Base-by-base conservation (phyloP, 1,140 invertebrate genomes). In the Bombyx mandarina region DNA sequence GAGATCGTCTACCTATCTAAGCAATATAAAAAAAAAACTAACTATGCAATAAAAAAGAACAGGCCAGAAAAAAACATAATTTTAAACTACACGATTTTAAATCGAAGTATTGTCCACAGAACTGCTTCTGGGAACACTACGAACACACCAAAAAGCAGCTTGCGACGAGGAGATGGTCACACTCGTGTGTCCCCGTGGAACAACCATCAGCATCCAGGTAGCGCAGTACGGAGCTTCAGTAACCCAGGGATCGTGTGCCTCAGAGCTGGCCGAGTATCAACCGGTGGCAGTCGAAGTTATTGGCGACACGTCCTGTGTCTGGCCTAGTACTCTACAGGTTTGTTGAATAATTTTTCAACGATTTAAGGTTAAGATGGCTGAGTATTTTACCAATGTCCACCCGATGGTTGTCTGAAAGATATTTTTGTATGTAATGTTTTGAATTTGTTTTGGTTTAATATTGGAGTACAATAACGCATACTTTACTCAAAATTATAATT, bases 81-180 rank as follows among this genome's bases (percentile, higher is more conserved):
- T 35, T 35, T 35, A 35, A 3, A 35, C 26, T 35, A 35, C 26
- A 35, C 26, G 26, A 46, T 9, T 46, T 49, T 18, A 49, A n/a
- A 3, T 35, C 35, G 3, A 35, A 6, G 8, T 35, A 35, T 47
- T 47, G n/a, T 55, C 26, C 54, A 61, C 90, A 97, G 96, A 94
- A 73, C 90, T 97, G 56, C 91, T 98, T 63, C 93, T 95, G 71
- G 94, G 94, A 46, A 97, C 95, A 10, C 88, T 98, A 62, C 91
- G 94, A 70, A 97, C 95, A 56, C 96, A 96, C 85, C 95, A 97
- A 79, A 91, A 93, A 67, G 94, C 93, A 5, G 93, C 94, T 3
- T 98, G 97, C 83, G 95, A 97, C 76, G 94, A 95, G 55, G 93
- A 97, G 71, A 90, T 91, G 71, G 92, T 98, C 79, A 91, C 91